phyloP scores from a whole-genome alignment of 2,888 invertebrate species.

The Phalangium opilio region DNA sequence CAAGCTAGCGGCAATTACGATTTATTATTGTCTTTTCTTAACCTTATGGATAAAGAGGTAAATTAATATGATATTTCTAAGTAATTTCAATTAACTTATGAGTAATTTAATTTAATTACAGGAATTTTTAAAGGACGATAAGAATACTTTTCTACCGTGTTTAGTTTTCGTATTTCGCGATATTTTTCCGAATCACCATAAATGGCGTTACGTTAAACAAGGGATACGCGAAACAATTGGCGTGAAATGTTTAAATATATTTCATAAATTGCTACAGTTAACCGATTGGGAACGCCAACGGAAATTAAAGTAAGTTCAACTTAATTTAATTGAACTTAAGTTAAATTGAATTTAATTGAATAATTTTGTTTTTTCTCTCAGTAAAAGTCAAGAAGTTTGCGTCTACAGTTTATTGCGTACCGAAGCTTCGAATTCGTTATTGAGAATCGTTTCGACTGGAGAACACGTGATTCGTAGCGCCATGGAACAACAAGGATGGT shows the following conservation, averaged over 20 bases:
- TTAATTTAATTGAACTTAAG: too few relatives aligned
- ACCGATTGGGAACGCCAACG: not conserved
- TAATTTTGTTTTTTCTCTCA: too few relatives aligned
- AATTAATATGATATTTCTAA: not conserved
- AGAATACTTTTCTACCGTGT: slow-evolving; percentile 19
- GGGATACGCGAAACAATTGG: slow-evolving; percentile 2
- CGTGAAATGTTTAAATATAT: slow-evolving; percentile 27
- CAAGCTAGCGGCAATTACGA: slow-evolving; percentile 19
- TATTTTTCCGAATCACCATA: slow-evolving; percentile 31
- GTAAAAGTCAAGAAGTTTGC: slow-evolving; percentile 23
- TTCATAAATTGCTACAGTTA: slow-evolving; percentile 27
- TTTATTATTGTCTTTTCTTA: slow-evolving; percentile 16
- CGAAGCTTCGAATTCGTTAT: slow-evolving; percentile 30
- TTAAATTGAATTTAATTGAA: too few relatives aligned
- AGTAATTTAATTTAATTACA: slow-evolving; percentile 8
- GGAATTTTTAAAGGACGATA: slow-evolving; percentile 10
- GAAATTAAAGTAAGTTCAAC: not conserved
- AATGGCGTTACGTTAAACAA: slow-evolving; percentile 27
- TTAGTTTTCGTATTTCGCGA: slow-evolving; percentile 30
- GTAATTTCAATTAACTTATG: not conserved
- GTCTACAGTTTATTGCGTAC: slow-evolving; percentile 30
- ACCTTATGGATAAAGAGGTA: slow-evolving; percentile 8
- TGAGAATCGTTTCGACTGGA: slow-evolving; percentile 31
- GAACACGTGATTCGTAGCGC: slow-evolving; percentile 29
- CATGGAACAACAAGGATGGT: slow-evolving; percentile 31